Evolutionary conservation across 2,113 vertebrate genomes (phyloP), one percentile per base, ranked within the genome.

Genomic region (Tonatia bakeri): DNA sequence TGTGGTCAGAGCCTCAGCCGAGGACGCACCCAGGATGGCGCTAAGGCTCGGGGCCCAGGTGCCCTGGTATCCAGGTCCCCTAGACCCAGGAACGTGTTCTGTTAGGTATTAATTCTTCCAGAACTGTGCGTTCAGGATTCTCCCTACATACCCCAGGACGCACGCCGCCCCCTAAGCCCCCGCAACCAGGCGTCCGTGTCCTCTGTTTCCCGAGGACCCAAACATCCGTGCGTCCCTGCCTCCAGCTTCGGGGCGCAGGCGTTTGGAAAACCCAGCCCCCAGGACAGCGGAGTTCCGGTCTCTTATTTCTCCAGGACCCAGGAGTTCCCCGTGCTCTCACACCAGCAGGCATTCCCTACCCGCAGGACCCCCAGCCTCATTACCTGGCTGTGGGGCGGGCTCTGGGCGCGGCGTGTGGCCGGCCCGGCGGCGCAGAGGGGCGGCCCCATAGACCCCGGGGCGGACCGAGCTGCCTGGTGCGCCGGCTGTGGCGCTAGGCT

Each of bases 401-500:
- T 96, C 94, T n/a, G 75, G 97, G 92, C 73, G 85, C 96, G 75
- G 90, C 94, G 94, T 47, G 76, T 73, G 86, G 79, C 96, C 85
- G 94, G 79, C 88, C 76, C 19, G 90, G 36, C 20, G 52, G 82
- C 88, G 79, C 91, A 12, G 77, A 50, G 84, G 65, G 89, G 65
- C 36, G 80, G 67, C 91, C 88, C 90, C 97, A 97, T 95, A 94
- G 95, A 90, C 96, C 72, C 75, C 59, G 20, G 83, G 52, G 80
- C 77, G 10, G 50, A 28, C 67, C 43, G 36, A 72, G 80, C 64
- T 76, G 59, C 8, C 87, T 31, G 76, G 73, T 98, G 98, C 98
- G 98, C 98, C 98, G 99, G 98, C 98, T 98, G 98, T 98, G 98
- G 98, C 98, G 98, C 98, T 98, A 96, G 98, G 98, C 97, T 97